These are phyloP conservation scores for Heteromurus nitidus DNA, from an alignment of 2,888 invertebrate genomes.

Conservation along the genomic window DNA sequence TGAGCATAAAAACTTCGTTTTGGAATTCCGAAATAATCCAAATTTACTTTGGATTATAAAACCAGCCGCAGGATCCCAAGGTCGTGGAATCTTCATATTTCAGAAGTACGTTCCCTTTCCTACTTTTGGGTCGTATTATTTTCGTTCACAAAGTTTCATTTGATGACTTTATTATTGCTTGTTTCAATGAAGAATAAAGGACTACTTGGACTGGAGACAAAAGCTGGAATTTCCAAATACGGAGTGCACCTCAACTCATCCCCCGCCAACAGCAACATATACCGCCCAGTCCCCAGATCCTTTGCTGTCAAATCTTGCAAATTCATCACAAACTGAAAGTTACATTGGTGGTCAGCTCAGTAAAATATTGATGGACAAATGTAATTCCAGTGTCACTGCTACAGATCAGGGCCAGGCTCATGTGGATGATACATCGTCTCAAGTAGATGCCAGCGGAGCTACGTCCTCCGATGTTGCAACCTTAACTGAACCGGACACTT, in stretches of 20 bases:
- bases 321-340: slow-evolving; percentile 23
- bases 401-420: not conserved
- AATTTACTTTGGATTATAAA: slow-evolving; percentile 82
- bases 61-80: slow-evolving; percentile 80
- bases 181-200: slow-evolving; percentile 62
- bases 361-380: not conserved
- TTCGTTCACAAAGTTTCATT: not conserved
- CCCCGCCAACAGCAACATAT: slow-evolving; percentile 2
- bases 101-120: slow-evolving; percentile 76
- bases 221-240: slow-evolving; percentile 52
- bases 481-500: slow-evolving; percentile 1
- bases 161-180: too few relatives aligned
- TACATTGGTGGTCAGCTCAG: too few relatives aligned
- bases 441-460: not conserved
- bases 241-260: not conserved
- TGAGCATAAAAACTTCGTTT: slow-evolving; percentile 80
- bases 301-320: slow-evolving; percentile 10
- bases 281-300: not conserved
- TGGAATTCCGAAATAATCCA: slow-evolving; percentile 79
- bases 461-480: slow-evolving; percentile 5
- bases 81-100: slow-evolving; percentile 81
- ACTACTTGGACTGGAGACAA: slow-evolving; percentile 67
- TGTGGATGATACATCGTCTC: slow-evolving; percentile 19
- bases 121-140: too few relatives aligned
- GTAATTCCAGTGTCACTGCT: not conserved